Percentiles rank a stretch among this genome's conserved stretches.
Evolutionary conservation across 2,113 vertebrate species (phyloP).

Genomic region (Mastomys natalensis): DNA sequence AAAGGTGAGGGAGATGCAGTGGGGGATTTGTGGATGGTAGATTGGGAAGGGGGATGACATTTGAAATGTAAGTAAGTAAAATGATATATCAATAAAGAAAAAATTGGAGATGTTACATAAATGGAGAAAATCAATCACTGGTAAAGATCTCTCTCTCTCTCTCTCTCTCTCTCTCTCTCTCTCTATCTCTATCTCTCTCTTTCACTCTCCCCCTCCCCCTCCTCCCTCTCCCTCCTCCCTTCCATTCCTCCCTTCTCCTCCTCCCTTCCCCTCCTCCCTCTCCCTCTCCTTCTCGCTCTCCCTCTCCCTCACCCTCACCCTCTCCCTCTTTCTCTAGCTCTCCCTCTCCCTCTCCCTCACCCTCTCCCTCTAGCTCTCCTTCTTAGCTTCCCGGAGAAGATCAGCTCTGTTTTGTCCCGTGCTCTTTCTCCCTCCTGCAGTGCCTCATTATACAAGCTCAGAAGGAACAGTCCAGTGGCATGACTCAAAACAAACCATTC

Average conservation of each 20-base stretch:
- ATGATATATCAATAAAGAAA: background rate
- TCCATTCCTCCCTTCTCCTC: too few species aligned
- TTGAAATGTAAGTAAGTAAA: too few species aligned
- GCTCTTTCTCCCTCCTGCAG: background rate
- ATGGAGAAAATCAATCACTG: background rate
- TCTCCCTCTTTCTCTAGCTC: too few species aligned
- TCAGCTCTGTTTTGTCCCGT: background rate
- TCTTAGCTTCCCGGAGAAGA: background rate
- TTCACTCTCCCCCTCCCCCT: background rate
- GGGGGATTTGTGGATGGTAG: too few species aligned
- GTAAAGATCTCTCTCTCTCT: background rate
- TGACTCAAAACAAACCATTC: background rate
- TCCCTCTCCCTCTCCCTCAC: too few species aligned
- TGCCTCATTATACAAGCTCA: background rate
- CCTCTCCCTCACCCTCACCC: too few species aligned
- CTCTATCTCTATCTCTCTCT: background rate
- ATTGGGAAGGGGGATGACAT: too few species aligned
- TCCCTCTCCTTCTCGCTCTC: too few species aligned
- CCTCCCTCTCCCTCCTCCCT: too few species aligned
- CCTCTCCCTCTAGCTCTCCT: background rate
- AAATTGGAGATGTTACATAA: background rate
- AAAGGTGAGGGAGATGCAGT: too few species aligned
- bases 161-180: background rate
- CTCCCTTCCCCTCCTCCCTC: too few species aligned
- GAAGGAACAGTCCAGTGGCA: background rate